These are phyloP conservation scores for Cataglyphis rosenhaueri DNA, from an alignment of 2,888 invertebrate genomes.

Conservation along the genomic window DNA sequence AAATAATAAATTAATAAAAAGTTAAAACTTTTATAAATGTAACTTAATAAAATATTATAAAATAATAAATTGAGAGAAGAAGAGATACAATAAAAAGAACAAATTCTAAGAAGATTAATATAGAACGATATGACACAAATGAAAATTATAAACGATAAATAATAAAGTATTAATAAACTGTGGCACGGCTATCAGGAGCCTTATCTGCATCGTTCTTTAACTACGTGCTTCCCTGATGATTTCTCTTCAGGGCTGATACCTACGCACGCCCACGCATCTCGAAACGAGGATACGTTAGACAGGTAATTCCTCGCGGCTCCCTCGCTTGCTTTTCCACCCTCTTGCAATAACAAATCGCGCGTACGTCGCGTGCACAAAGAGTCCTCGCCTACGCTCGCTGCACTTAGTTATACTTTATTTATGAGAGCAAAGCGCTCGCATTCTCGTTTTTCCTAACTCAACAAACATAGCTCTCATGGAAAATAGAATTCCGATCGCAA, in stretches of 20 bases:
- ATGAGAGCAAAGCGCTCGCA: slow-evolving; percentile 57
- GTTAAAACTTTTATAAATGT: not conserved
- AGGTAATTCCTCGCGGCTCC: slow-evolving; percentile 45
- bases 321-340: slow-evolving; percentile 43
- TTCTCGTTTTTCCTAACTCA: slow-evolving; percentile 52
- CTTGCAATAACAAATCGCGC: slow-evolving; percentile 40
- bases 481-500: slow-evolving; percentile 56
- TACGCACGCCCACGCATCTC: slow-evolving; percentile 43
- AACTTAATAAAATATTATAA: not conserved
- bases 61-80: not conserved
- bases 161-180: slow-evolving; percentile 4
- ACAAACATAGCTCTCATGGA: slow-evolving; percentile 43
- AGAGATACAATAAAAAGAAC: not conserved
- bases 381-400: slow-evolving; percentile 58
- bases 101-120: not conserved
- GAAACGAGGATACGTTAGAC: slow-evolving; percentile 13
- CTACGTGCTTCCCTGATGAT: slow-evolving; percentile 44
- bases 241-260: slow-evolving; percentile 44
- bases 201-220: slow-evolving; percentile 24
- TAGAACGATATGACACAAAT: not conserved
- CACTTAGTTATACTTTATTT: slow-evolving; percentile 67
- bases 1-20: not conserved
- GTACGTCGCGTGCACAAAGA: slow-evolving; percentile 23
- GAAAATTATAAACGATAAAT: slow-evolving; percentile 25
- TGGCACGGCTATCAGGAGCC: not conserved